These are phyloP conservation scores for Baryphthengus martii DNA, from an alignment of 2,113 vertebrate species.

Conservation along the genomic window DNA sequence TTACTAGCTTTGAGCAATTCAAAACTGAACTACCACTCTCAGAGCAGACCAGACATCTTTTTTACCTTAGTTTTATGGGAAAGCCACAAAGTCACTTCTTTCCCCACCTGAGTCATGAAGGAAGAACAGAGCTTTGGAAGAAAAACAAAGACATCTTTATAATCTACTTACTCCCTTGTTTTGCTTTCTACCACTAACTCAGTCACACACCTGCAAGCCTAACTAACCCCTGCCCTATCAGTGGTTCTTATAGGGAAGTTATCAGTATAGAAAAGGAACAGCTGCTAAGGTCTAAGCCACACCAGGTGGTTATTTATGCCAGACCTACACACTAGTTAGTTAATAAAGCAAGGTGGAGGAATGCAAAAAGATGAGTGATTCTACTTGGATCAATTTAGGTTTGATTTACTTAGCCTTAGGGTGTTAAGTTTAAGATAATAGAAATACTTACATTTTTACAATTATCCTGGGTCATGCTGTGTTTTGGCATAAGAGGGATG, in stretches of 20 bases:
- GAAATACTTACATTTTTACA: background rate
- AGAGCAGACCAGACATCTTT: fast-evolving
- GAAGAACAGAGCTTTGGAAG: background rate
- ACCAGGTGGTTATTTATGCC: background rate
- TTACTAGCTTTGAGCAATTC: background rate
- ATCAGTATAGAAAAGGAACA: background rate
- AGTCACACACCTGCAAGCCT: background rate
- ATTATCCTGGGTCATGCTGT: fast-evolving
- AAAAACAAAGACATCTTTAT: background rate
- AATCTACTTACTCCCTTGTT: background rate
- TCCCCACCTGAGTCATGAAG: fast-evolving
- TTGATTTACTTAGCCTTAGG: background rate
- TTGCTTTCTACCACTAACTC: background rate
- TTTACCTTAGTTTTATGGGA: background rate
- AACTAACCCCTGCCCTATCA: background rate
- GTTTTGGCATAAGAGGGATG: background rate
- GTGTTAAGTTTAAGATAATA: background rate
- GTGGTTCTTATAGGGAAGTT: background rate
- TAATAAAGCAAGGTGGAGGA: background rate
- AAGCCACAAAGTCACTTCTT: background rate
- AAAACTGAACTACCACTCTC: background rate
- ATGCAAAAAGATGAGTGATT: background rate
- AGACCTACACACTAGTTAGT: background rate
- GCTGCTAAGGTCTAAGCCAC: background rate
- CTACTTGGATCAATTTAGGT: background rate